Percentiles rank a stretch among this genome's conserved stretches.
These are phyloP conservation scores for Brachirus orientalis DNA, from an alignment of 2,113 vertebrate genomes.

Conservation along the genomic window DNA sequence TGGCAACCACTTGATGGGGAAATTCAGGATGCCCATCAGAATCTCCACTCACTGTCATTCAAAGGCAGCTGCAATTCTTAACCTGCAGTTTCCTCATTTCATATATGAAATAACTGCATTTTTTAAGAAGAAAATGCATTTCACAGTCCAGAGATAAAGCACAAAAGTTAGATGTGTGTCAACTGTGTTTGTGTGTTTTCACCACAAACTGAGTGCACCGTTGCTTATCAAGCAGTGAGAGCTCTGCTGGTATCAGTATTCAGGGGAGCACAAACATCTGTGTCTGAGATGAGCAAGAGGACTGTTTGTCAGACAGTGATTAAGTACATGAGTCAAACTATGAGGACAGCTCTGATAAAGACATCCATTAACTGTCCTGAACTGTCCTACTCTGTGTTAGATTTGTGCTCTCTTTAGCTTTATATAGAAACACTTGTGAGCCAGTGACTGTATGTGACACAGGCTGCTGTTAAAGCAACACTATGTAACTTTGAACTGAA, in stretches of 20 bases:
- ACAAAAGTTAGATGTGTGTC: not conserved
- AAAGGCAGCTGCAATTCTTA: too few relatives aligned
- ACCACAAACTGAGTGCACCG: not conserved
- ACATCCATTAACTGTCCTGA: slow-evolving; percentile 31
- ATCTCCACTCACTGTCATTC: too few relatives aligned
- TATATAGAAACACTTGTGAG: slow-evolving; percentile 22
- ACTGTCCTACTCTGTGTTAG: not conserved
- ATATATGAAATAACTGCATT: too few relatives aligned
- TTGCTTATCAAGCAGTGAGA: slow-evolving; percentile 43
- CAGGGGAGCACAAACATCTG: slow-evolving; percentile 62
- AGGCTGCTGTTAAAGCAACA: too few relatives aligned
- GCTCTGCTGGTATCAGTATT: slow-evolving; percentile 31
- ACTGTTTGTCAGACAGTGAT: slow-evolving; percentile 67
- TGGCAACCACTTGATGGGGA: too few relatives aligned
- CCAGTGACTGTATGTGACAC: not conserved
- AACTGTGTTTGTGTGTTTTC: not conserved
- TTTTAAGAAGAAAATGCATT: not conserved
- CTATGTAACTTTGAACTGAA: too few relatives aligned
- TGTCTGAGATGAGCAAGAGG: slow-evolving; percentile 32
- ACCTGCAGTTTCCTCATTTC: too few relatives aligned
- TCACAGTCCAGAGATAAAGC: not conserved
- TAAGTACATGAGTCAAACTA: slow-evolving; percentile 37
- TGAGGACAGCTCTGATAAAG: slow-evolving; percentile 56
- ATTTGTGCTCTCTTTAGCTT: not conserved
- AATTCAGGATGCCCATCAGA: too few relatives aligned